A percentile compares a stretch with the other conserved stretches of the same genome.
These are phyloP conservation scores for Pollimyrus isidori DNA, from an alignment of 2,113 vertebrate genomes.

Conservation along the genomic window DNA sequence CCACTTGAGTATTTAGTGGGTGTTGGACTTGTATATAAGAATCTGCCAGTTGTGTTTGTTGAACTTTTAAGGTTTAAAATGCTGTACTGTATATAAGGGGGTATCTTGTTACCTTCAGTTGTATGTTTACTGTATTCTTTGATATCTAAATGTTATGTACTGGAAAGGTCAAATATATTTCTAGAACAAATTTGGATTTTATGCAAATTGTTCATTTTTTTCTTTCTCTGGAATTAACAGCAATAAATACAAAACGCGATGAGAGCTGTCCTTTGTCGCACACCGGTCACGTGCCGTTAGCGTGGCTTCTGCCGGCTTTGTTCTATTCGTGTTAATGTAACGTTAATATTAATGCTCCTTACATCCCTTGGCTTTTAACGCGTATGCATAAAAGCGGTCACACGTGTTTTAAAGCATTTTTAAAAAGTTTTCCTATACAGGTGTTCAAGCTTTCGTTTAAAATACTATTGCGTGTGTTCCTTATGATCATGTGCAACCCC, in stretches of 20 bases:
- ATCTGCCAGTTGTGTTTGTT: constrained; percentile 65
- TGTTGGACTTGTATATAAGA: constrained; percentile 49
- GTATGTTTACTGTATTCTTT: constrained; percentile 94
- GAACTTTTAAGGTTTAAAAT: constrained; percentile 73
- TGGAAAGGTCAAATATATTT: constrained; percentile 94
- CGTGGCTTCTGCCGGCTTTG: background rate
- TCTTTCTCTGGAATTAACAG: constrained; percentile 74
- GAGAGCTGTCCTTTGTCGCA: background rate
- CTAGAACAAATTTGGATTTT: constrained; percentile 86
- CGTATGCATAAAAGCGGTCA: background rate
- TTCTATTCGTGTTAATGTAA: background rate
- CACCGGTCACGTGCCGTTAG: background rate
- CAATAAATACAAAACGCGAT: constrained; percentile 71
- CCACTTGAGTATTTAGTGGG: constrained; percentile 14
- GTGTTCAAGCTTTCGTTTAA: background rate
- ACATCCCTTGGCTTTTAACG: background rate
- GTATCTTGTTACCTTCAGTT: constrained; percentile 66
- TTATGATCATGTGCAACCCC: no score
- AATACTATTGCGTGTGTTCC: background rate
- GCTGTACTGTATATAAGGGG: constrained; percentile 78
- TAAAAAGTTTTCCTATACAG: background rate
- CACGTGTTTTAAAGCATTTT: background rate
- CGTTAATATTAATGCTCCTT: background rate
- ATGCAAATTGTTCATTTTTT: constrained; percentile 81
- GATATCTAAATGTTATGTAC: constrained; percentile 72